Base-by-base conservation (phyloP, 1,140 invertebrate genomes). In the Drosophila albomicans region DNA sequence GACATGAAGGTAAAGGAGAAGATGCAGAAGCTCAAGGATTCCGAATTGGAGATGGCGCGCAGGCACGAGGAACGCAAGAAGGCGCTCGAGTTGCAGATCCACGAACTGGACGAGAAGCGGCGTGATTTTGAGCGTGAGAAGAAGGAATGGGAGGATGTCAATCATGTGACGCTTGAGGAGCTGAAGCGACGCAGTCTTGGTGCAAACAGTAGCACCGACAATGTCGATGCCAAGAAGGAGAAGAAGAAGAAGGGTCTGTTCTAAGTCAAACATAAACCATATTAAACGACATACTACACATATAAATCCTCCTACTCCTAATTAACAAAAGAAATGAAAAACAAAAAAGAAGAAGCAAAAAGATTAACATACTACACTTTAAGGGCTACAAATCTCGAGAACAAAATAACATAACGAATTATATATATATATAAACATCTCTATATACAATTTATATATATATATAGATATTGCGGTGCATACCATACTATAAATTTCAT, bases 11-110 rank as follows among this genome's bases (percentile, higher is more conserved):
- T 98, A 2, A 95, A 96, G 76, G 97, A 98, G 91, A 98, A 98
- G 93, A 97, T 97, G 88, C 97, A 97, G 82, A 98, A 98, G 92
- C 93, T 99, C 49, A 97, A 97, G 92, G 97, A 99, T 92, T 97
- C 97, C 1, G 98, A 99, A 93, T 94, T 96, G 68, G 98, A 99
- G 92, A 81, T 95, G 89, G 94, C 94, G 45, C 93, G 95, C 78
- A 93, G 95, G 38, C 95, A 95, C 87, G 95, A 95, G 84, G 94
- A 93, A 76, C 91, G 92, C 16, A 92, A 92, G 52, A 93, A 92
- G 75, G 92, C 95, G 67, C 93, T 98, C 46, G 97, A 98, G 92
- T 95, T 97, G 80, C 97, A 99, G 93, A 95, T 97, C 69, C 95
- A 96, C 57, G 98, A 99, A 92, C 92, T 99, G 75, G 97, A 99